phyloP scores from a whole-genome alignment of 2,797 vertebrate genomes.

The Diglossa cyanea region DNA sequence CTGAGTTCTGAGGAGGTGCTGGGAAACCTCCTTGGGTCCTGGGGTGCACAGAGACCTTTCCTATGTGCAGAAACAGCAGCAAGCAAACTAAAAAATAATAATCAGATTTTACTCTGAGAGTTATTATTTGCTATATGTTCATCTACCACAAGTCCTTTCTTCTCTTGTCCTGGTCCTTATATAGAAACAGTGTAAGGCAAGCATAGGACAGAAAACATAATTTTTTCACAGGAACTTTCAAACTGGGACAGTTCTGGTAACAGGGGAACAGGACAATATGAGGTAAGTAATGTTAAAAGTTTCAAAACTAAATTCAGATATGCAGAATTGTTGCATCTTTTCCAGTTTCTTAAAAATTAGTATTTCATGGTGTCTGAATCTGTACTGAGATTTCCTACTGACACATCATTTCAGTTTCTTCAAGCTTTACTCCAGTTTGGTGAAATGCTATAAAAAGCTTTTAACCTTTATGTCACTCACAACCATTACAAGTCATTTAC shows the following conservation, averaged over 20 bases:
- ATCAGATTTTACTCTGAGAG: neutral
- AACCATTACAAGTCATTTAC: constrained; percentile 52
- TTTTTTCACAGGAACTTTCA: neutral
- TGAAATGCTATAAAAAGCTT: constrained; percentile 11
- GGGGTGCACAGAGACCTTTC: neutral
- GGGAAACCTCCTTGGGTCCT: neutral
- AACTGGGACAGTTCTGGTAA: neutral
- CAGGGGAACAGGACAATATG: neutral
- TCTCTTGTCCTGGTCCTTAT: neutral
- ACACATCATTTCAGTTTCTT: constrained; percentile 16
- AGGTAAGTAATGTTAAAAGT: neutral
- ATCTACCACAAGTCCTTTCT: neutral
- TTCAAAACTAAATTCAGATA: neutral
- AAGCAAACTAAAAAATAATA: neutral
- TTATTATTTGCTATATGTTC: neutral
- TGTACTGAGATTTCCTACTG: neutral
- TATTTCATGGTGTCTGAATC: neutral
- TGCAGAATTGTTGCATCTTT: neutral
- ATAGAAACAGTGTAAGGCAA: neutral
- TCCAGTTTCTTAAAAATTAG: neutral
- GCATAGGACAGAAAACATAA: neutral
- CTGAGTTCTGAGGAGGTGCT: neutral
- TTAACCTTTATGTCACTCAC: constrained; percentile 39
- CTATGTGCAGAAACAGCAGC: neutral
- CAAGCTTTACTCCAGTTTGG: neutral